Conservation (phyloP, 2,888 invertebrate species). For the Portevinia maculata region DNA sequence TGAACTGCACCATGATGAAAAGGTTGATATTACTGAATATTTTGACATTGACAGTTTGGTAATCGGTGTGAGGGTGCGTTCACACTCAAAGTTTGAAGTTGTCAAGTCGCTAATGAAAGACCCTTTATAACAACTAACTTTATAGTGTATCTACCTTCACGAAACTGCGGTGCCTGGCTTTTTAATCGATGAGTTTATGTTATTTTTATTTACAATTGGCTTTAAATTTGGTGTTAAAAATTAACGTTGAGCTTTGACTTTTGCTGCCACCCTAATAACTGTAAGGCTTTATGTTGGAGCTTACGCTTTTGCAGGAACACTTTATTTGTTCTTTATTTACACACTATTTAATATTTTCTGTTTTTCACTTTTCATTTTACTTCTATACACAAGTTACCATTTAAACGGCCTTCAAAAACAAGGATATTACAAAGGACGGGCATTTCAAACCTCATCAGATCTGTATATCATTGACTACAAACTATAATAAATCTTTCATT, state of each 20-base stretch:
- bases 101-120: no score
- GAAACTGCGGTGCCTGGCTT: neutral
- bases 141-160: neutral
- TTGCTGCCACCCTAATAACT: slow-evolving; percentile 4
- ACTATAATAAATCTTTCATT: slow-evolving; percentile 4
- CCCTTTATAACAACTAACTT: no score
- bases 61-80: no score
- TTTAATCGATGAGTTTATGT: neutral
- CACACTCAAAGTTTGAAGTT: no score
- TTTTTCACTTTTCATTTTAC: slow-evolving; percentile 54
- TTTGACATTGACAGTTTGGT: no score
- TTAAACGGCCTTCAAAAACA: slow-evolving; percentile 54
- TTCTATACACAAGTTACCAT: slow-evolving; percentile 58
- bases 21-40: no score
- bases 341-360: slow-evolving; percentile 44
- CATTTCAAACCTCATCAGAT: slow-evolving; percentile 60
- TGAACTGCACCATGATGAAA: no score
- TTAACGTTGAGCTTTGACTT: slow-evolving; percentile 10
- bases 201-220: slow-evolving; percentile 13
- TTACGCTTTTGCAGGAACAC: slow-evolving; percentile 18
- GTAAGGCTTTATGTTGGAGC: slow-evolving; percentile 8
- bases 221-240: slow-evolving; percentile 9
- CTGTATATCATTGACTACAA: slow-evolving; percentile 53
- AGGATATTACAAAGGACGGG: slow-evolving; percentile 41
- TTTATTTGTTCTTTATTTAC: neutral